Evolutionary conservation across 2,888 invertebrate genomes (phyloP).

Genomic region (Rotaria socialis): DNA sequence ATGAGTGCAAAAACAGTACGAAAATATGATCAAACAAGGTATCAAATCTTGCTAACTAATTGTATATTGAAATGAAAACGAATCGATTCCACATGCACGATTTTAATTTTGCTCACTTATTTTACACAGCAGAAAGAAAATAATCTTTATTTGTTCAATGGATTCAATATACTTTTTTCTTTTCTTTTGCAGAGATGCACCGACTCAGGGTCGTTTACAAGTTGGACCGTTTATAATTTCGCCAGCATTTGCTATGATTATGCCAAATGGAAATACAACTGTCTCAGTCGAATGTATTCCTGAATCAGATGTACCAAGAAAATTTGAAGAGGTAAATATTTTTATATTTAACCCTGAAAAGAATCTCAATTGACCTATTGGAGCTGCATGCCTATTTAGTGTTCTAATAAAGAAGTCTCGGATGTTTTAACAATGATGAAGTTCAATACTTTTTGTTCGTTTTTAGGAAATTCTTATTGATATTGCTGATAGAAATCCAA

Average conservation of each 20-base stretch:
- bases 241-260: slow-evolving; percentile 57
- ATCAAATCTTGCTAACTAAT: neutral
- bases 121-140: no score
- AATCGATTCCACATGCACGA: no score
- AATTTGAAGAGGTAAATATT: slow-evolving; percentile 54
- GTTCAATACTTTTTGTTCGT: neutral
- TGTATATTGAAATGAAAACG: no score
- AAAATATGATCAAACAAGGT: neutral
- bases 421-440: no score
- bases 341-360: neutral
- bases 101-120: neutral
- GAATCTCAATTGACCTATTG: no score
- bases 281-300: slow-evolving; percentile 58
- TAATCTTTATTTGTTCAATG: neutral
- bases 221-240: slow-evolving; percentile 53
- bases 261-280: slow-evolving; percentile 54
- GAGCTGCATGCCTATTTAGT: no score
- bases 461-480: slow-evolving; percentile 57
- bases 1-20: slow-evolving; percentile 1
- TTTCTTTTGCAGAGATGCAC: slow-evolving; percentile 30
- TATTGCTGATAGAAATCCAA: slow-evolving; percentile 57
- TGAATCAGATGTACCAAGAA: slow-evolving; percentile 52
- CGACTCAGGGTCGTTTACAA: slow-evolving; percentile 42
- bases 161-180: neutral
- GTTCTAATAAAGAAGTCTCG: no score